Base-by-base conservation (phyloP, 2,888 invertebrate species). In the Erebia epiphron region DNA sequence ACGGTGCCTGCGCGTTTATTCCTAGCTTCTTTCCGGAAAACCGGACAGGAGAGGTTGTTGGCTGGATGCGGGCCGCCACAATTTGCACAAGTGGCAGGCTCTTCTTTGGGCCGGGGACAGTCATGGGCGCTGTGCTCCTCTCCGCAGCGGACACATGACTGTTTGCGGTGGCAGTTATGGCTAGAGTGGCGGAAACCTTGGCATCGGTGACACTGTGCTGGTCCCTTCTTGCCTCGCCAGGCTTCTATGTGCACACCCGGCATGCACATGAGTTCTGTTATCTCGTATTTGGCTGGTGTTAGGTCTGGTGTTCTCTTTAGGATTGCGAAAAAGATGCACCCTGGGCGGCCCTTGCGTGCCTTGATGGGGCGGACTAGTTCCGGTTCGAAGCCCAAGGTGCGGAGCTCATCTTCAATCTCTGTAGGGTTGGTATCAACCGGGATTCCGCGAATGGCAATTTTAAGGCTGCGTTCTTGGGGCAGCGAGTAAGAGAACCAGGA, bases 131-230 rank as follows among this genome's bases (percentile, higher is more conserved):
- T 3, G 67, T 76, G 71, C 7, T 67, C 65, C 1, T 2, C 68
- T 9, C 70, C 69, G 11, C 69, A 72, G 1, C 69, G 62, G 5
- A 72, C 72, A 21, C 72, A 70, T 0, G 65, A 56, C 26, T 41
- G 62, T 0, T 9, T 26, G 0, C 75, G 58, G 16, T 67, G 70
- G 62, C 70, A 71, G 50, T 74, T 67, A 18, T 69, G 69, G 7
- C 70, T 71, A 2, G 74, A 70, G 69, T 80, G 79, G 7, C 66
- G 2, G 13, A 68, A 73, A 1, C 43, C 50, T 10, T 73, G 70
- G 52, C 73, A 73, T 0, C 57, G 2, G 8, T 68, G 78, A 9
- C 72, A 73, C 4, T 71, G 75, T 4, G 73, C 62, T 3, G 64
- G 70, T 8, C 66, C 68, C 8, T 67, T 67, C 3, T 63, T 70